Base-by-base conservation (phyloP, 30 jellyfish, hydroid and myxozoan species). In the Aurelia aurita complex sp. Pacific region DNA sequence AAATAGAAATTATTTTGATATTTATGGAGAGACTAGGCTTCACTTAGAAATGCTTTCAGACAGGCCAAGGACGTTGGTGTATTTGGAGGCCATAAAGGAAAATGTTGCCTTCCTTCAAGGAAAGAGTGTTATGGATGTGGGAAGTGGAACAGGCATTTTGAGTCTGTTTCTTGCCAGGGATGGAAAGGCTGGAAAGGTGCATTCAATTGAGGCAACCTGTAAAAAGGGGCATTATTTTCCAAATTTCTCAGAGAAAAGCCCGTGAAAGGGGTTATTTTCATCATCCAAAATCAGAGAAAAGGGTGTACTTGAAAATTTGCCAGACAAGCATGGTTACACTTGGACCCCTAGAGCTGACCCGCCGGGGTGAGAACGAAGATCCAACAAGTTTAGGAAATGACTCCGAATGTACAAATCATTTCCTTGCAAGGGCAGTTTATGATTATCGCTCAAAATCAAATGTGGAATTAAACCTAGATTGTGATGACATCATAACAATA, bases 151-250 rank as follows among this genome's bases (percentile, higher is more conserved):
- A 14, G 92, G 92, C 14, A 73, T 83, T 14, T 42, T 83, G 19
- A 64, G 87, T 34, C 69, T 83, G 29, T 72, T 83, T 59, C 29
- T 35, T 83, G 92, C 88, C 13, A 55, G 80, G 34, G 61, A 83
- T 59, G 92, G 92, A 11, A 55, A 71, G 15, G 87, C 88, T 11
- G 67, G 43, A 18, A 61, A 71, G 14, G 92, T 83, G 77, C 74
- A 70, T 60, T 88, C 87, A 6, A 88, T 83, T 59, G 92, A 83
- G 13, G 92, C 87, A 38, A 83, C n/a, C n/a, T n/a, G n/a, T n/a
- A n/a, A n/a, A n/a, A n/a, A n/a, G n/a, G n/a, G n/a, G n/a, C n/a
- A n/a, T n/a, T n/a, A n/a, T n/a, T n/a, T n/a, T n/a, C n/a, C n/a
- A n/a, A n/a, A n/a, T n/a, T n/a, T n/a, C n/a, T n/a, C n/a, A n/a